Evolutionary conservation across 2,888 invertebrate genomes (phyloP).

Genomic region (Sthenelais limicola): DNA sequence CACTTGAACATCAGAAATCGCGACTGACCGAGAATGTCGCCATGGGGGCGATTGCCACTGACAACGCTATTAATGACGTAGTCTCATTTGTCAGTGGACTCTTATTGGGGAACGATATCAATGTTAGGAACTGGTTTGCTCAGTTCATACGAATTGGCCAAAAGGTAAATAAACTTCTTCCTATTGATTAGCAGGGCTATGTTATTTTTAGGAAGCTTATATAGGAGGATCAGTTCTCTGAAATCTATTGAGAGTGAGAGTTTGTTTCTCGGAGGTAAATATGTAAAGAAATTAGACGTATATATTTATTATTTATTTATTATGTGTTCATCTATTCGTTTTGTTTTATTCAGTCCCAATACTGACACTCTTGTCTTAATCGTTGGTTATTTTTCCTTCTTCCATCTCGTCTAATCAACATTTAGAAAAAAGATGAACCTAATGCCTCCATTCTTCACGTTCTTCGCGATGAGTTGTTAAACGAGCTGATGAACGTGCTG

Average conservation of each 20-base stretch:
- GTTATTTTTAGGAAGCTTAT: too few relatives aligned
- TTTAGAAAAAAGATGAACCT: slow-evolving; percentile 63
- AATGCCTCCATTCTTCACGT: slow-evolving; percentile 77
- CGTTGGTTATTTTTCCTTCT: too few relatives aligned
- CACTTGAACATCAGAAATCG: slow-evolving; percentile 74
- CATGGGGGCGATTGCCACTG: slow-evolving; percentile 58
- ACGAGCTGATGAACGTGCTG: slow-evolving; percentile 60
- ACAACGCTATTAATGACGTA: slow-evolving; percentile 73
- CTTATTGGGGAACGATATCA: slow-evolving; percentile 90
- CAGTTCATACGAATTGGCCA: slow-evolving; percentile 90
- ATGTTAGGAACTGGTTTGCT: slow-evolving; percentile 93
- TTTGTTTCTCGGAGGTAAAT: too few relatives aligned
- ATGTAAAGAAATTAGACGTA: too few relatives aligned
- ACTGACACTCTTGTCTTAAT: too few relatives aligned
- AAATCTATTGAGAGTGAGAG: too few relatives aligned
- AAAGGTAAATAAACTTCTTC: slow-evolving; percentile 49
- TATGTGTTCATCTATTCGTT: not conserved
- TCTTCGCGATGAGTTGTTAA: slow-evolving; percentile 80
- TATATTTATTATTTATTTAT: not conserved
- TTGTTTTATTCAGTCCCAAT: too few relatives aligned
- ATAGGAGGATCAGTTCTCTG: too few relatives aligned
- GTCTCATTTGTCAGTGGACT: slow-evolving; percentile 91
- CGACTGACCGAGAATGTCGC: slow-evolving; percentile 71
- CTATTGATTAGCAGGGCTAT: not conserved
- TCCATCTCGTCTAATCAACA: too few relatives aligned